Conservation (phyloP, 2,797 vertebrate genomes). For the Naso thynnoides region DNA sequence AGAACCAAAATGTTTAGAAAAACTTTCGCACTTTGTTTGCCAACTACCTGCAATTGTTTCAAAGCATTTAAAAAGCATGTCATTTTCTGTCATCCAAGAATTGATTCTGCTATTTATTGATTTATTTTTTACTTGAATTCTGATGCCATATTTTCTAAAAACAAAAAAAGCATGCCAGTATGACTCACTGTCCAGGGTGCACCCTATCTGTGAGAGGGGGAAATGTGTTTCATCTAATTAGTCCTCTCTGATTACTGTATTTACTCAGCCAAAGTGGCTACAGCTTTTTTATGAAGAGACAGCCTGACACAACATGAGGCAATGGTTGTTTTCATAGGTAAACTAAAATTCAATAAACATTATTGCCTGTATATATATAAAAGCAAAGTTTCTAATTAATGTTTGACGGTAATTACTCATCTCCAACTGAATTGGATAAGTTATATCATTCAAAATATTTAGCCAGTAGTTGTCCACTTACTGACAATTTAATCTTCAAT, state of each 20-base stretch:
- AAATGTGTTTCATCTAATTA: constrained; percentile 34
- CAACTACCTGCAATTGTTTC: not conserved
- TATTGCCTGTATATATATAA: not conserved
- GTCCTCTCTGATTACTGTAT: constrained; percentile 31
- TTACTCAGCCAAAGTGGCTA: constrained; percentile 11
- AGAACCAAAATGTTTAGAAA: not conserved
- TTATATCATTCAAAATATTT: not conserved
- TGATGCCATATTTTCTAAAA: constrained; percentile 10
- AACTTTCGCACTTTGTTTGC: not conserved
- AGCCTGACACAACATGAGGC: not conserved
- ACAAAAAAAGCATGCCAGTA: not conserved
- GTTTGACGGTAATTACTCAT: constrained; percentile 24
- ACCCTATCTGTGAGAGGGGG: constrained; percentile 19
- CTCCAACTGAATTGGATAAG: no score
- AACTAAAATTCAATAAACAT: constrained; percentile 1
- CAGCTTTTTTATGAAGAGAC: constrained; percentile 6
- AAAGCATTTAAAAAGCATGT: not conserved
- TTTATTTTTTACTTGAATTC: not conserved
- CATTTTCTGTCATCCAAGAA: not conserved
- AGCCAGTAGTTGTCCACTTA: constrained; percentile 1
- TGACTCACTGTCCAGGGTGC: constrained; percentile 29
- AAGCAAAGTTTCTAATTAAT: constrained; percentile 22
- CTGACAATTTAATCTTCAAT: constrained; percentile 14
- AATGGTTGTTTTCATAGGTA: constrained; percentile 4
- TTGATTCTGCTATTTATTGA: not conserved